A percentile compares a stretch with the other conserved stretches of the same genome.
Evolutionary conservation across 2,113 vertebrate genomes (phyloP).

Genomic region (Panurus biarmicus): DNA sequence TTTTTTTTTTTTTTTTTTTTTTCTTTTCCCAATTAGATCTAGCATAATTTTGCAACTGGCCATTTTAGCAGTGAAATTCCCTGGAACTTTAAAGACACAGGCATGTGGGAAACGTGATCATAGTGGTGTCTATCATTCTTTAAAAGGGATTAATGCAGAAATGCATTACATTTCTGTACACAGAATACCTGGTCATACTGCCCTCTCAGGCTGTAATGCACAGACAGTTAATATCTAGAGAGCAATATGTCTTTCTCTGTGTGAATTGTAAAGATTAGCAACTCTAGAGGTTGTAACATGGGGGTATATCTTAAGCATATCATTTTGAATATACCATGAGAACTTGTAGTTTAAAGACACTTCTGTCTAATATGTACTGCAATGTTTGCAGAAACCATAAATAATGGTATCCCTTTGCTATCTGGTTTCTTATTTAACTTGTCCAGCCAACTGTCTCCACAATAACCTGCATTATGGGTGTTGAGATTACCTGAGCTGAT

Average conservation of each 20-base stretch:
- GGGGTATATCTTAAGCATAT: background rate
- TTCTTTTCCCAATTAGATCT: background rate
- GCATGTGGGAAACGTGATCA: background rate
- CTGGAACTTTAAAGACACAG: background rate
- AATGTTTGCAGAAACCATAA: background rate
- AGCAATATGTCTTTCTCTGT: background rate
- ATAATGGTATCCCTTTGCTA: background rate
- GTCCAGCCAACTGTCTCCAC: background rate
- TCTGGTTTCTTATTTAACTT: background rate
- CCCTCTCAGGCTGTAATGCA: background rate
- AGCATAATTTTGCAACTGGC: background rate
- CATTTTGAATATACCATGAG: background rate
- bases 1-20: background rate
- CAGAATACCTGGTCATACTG: background rate
- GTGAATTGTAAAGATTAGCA: background rate
- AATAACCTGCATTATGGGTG: background rate
- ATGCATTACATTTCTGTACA: too few relatives aligned
- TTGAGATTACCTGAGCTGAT: background rate
- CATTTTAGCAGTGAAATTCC: background rate
- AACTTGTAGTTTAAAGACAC: background rate
- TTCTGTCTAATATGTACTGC: background rate
- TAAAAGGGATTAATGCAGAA: background rate
- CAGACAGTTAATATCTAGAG: background rate
- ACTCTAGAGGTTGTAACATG: background rate
- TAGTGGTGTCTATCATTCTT: background rate